Conservation (phyloP, 2,113 vertebrate genomes). For the Atractosteus spatula region DNA sequence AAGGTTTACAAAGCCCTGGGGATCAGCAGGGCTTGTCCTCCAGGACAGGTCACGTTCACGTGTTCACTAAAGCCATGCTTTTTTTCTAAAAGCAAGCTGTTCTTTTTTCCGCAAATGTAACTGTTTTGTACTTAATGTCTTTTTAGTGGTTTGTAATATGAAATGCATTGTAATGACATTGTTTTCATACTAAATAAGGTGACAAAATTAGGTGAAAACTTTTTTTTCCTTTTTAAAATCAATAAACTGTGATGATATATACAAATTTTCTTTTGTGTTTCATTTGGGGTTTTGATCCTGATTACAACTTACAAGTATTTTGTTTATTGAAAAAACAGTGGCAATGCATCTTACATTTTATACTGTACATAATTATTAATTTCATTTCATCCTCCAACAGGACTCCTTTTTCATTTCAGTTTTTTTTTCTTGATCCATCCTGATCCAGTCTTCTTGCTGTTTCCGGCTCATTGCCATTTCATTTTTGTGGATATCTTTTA, state of each 20-base stretch:
- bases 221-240: constrained; percentile 53
- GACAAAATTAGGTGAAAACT: constrained; percentile 35
- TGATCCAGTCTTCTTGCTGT: no score
- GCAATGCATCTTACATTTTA: no score
- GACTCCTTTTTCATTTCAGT: no score
- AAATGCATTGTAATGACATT: constrained; percentile 46
- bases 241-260: constrained; percentile 54
- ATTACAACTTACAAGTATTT: background rate
- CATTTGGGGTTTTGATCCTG: background rate
- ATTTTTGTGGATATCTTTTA: no score
- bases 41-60: background rate
- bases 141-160: constrained; percentile 59
- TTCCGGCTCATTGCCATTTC: no score
- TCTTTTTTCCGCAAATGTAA: constrained; percentile 36
- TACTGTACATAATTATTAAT: no score
- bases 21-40: background rate
- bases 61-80: constrained; percentile 12
- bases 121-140: constrained; percentile 53
- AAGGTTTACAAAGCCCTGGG: constrained; percentile 3
- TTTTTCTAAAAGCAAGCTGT: background rate
- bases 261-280: constrained; percentile 1
- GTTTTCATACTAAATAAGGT: constrained; percentile 43
- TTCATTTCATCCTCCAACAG: no score
- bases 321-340: background rate
- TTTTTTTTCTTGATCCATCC: no score